A percentile compares a stretch with the other conserved stretches of the same genome.
phyloP scores from a whole-genome alignment of 2,797 vertebrate genomes.

The Myoxocephalus aenaeus region DNA sequence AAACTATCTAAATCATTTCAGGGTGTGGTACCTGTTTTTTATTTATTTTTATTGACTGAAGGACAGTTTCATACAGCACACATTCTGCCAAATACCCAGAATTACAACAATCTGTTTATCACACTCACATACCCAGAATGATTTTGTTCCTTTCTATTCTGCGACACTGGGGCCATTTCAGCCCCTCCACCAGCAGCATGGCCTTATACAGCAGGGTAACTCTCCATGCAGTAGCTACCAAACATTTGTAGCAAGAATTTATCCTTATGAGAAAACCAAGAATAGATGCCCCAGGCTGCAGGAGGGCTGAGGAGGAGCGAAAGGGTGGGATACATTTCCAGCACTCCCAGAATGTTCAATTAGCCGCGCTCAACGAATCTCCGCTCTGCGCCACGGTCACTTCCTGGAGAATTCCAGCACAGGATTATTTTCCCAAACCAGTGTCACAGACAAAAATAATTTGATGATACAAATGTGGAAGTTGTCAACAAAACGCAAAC shows the following conservation, averaged over 20 bases:
- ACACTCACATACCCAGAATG: background rate
- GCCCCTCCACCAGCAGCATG: slow-evolving; percentile 19
- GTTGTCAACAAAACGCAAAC: slow-evolving; percentile 70
- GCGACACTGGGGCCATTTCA: slow-evolving; percentile 23
- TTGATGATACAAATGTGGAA: slow-evolving; percentile 65
- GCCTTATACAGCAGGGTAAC: slow-evolving; percentile 48
- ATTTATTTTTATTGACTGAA: background rate
- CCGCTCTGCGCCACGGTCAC: slow-evolving; percentile 21
- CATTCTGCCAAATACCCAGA: background rate
- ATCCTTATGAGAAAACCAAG: slow-evolving; percentile 78
- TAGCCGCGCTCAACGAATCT: slow-evolving; percentile 53
- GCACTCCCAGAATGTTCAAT: slow-evolving; percentile 60
- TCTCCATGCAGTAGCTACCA: slow-evolving; percentile 46
- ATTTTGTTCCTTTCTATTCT: slow-evolving; percentile 16
- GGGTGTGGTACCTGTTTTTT: no score
- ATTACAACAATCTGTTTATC: background rate
- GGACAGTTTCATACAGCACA: background rate
- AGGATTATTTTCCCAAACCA: slow-evolving; percentile 62
- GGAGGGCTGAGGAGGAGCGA: slow-evolving; percentile 55
- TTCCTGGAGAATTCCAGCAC: slow-evolving; percentile 73
- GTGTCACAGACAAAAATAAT: slow-evolving; percentile 67
- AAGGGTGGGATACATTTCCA: slow-evolving; percentile 69
- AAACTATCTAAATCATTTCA: background rate
- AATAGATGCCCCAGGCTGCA: slow-evolving; percentile 74
- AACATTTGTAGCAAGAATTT: slow-evolving; percentile 73